Evolutionary conservation across 2,888 invertebrate species (phyloP).

Genomic region (Eupithecia abbreviata): DNA sequence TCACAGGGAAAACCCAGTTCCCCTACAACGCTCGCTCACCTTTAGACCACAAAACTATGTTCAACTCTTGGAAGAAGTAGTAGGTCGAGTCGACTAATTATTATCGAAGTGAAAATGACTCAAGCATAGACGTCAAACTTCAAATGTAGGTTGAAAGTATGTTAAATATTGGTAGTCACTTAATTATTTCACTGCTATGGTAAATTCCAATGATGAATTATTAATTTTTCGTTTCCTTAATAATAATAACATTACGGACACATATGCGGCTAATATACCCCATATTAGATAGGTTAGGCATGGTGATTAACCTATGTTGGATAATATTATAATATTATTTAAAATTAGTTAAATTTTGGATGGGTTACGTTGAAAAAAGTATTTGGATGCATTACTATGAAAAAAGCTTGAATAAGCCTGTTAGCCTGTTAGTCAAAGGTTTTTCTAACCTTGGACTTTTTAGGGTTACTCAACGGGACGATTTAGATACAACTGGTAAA

Average conservation of each 20-base stretch:
- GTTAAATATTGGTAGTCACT: neutral
- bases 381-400: too few species aligned
- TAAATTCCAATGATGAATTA: neutral
- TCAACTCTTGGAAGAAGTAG: conserved; percentile 32
- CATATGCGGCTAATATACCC: too few species aligned
- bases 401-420: neutral
- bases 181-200: neutral
- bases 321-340: too few species aligned
- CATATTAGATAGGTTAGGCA: too few species aligned
- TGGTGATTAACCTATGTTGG: too few species aligned
- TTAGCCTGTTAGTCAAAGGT: too few species aligned
- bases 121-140: conserved; percentile 18
- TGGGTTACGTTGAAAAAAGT: too few species aligned
- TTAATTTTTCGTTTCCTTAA: neutral
- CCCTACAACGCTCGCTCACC: conserved; percentile 38
- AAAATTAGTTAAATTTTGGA: too few species aligned
- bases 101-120: conserved; percentile 19
- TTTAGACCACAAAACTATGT: conserved; percentile 39
- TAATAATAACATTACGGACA: too few species aligned
- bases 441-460: too few species aligned
- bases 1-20: conserved; percentile 55
- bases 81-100: conserved; percentile 37
- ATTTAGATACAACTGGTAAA: too few species aligned
- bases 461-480: too few species aligned
- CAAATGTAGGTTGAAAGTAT: neutral